phyloP scores from a whole-genome alignment of 2,888 invertebrate genomes.

The Netelia inedita region DNA sequence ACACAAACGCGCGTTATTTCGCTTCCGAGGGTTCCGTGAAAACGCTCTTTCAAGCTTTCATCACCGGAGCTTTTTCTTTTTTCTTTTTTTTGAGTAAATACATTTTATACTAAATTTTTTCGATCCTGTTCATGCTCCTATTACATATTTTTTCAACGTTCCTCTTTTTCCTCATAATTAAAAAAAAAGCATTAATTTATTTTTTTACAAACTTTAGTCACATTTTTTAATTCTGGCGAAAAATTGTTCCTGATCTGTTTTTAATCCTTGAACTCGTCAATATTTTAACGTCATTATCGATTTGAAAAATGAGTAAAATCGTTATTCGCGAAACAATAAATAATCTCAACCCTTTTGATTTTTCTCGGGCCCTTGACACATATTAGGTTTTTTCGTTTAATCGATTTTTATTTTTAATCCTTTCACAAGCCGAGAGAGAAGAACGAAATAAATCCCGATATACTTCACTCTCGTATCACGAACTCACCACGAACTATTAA shows the following conservation, averaged over 20 bases:
- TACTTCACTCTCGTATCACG: constrained; percentile 44
- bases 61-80: constrained; percentile 25
- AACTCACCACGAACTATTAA: constrained; percentile 48
- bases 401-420: constrained; percentile 19
- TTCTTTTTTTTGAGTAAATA: constrained; percentile 20
- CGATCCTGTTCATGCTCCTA: background rate
- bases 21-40: constrained; percentile 35
- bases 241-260: background rate
- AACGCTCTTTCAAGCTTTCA: constrained; percentile 60
- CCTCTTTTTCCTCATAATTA: constrained; percentile 2
- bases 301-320: no score
- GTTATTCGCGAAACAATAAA: no score
- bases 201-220: constrained; percentile 11
- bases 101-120: constrained; percentile 16
- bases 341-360: no score
- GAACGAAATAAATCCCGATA: constrained; percentile 50
- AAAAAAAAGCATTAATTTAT: background rate
- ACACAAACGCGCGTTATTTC: constrained; percentile 10
- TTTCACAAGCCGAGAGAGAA: constrained; percentile 22
- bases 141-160: constrained; percentile 18
- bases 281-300: no score
- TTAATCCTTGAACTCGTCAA: no score
- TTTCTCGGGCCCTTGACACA: background rate
- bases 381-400: background rate
- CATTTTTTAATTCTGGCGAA: background rate